phyloP scores from a whole-genome alignment of 2,797 vertebrate genomes.

The Oreochromis grahami region DNA sequence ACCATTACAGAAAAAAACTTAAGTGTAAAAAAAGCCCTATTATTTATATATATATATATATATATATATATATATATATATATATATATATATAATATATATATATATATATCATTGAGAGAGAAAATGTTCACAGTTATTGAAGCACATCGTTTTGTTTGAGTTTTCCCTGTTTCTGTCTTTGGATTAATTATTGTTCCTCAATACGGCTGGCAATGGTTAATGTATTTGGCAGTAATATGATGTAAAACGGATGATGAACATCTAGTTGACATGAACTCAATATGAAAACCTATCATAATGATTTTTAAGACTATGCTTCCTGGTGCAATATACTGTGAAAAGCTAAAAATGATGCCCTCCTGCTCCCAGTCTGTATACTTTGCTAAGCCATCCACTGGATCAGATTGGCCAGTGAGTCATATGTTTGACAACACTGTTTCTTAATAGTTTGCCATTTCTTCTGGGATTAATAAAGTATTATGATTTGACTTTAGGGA shows the following conservation, averaged over 20 bases:
- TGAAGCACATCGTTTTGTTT: rapidly evolving
- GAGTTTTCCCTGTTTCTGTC: rapidly evolving
- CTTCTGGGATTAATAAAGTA: no score
- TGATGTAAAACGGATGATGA: rapidly evolving
- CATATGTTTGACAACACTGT: not conserved
- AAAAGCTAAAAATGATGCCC: not conserved
- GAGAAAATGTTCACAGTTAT: not conserved
- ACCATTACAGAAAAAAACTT: not conserved
- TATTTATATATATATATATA: no score
- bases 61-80: no score
- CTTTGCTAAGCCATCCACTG: not conserved
- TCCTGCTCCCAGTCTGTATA: no score
- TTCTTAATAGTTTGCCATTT: not conserved
- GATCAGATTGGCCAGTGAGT: not conserved
- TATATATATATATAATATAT: no score
- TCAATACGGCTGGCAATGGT: not conserved
- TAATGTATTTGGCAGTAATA: not conserved
- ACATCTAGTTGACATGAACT: not conserved
- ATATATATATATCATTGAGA: no score
- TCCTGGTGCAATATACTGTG: not conserved
- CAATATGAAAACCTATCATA: not conserved
- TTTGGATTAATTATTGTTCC: not conserved
- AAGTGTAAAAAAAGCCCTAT: not conserved
- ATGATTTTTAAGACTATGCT: not conserved
- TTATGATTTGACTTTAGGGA: no score